A percentile compares a stretch with the other conserved stretches of the same genome.
Conservation (phyloP, 2,888 invertebrate species). For the Sylvicola fuscatus region DNA sequence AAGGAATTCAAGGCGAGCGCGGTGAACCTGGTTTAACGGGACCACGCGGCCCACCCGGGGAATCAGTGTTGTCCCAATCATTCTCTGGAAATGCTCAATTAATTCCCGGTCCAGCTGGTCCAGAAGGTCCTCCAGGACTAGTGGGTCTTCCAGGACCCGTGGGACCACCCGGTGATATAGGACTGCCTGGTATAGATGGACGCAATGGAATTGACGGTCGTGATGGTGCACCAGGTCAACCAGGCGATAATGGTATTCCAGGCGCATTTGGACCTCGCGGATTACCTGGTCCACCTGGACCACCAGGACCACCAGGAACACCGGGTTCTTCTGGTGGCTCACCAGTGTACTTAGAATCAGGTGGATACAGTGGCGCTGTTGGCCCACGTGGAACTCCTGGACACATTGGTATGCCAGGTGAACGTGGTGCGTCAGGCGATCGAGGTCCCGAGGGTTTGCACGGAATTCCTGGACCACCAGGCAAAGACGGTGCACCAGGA, state of each 20-base stretch:
- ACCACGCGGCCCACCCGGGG: not conserved
- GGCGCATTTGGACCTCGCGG: conserved; percentile 36
- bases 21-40: conserved; percentile 2
- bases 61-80: no score
- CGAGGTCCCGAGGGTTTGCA: conserved; percentile 6
- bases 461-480: conserved; percentile 5
- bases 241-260: conserved; percentile 24
- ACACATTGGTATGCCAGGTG: conserved; percentile 34
- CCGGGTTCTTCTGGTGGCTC: conserved; percentile 18
- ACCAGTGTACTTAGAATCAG: not conserved
- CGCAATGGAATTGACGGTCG: conserved; percentile 18
- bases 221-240: conserved; percentile 28
- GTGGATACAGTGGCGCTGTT: conserved; percentile 8
- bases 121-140: not conserved
- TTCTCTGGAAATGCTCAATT: no score
- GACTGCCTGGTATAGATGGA: conserved; percentile 33
- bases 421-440: conserved; percentile 29
- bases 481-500: conserved; percentile 5
- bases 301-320: conserved; percentile 14
- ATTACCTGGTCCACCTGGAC: conserved; percentile 25
- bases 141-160: conserved; percentile 25
- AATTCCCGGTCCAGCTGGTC: not conserved
- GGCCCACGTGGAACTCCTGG: conserved; percentile 39
- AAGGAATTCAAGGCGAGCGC: conserved; percentile 40
- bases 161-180: conserved; percentile 48